These are phyloP conservation scores for Solea senegalensis DNA, from an alignment of 2,113 vertebrate species.

Conservation along the genomic window DNA sequence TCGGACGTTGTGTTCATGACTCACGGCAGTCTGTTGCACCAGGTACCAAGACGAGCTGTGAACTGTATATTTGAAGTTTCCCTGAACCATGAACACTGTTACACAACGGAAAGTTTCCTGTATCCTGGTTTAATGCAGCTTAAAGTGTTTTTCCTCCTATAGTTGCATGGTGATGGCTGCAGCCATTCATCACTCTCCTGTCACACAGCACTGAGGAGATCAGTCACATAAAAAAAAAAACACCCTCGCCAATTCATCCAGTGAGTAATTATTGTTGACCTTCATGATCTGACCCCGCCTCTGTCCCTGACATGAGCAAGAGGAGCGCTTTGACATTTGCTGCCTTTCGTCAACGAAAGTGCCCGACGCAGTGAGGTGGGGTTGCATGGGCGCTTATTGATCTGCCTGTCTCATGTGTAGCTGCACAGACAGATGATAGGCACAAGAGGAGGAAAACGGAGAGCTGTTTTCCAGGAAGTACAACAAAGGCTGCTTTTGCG, in stretches of 20 bases:
- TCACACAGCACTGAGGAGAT: no score
- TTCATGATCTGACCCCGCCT: constrained; percentile 55
- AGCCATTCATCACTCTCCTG: no score
- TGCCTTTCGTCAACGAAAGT: constrained; percentile 68
- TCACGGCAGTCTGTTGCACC: no score
- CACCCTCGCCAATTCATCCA: not conserved
- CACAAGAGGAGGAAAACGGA: constrained; percentile 34
- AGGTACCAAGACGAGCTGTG: no score
- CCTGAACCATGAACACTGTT: no score
- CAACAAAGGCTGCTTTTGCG: constrained; percentile 41
- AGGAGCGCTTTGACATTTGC: constrained; percentile 75
- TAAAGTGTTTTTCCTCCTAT: no score
- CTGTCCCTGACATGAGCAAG: constrained; percentile 61
- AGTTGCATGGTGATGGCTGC: constrained; percentile 4
- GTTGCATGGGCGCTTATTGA: constrained; percentile 66
- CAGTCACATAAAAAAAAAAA: not conserved
- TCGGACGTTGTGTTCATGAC: no score
- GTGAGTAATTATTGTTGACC: constrained; percentile 51
- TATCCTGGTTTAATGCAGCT: no score
- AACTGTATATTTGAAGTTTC: no score
- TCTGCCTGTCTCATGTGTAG: constrained; percentile 57
- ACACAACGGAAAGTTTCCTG: no score
- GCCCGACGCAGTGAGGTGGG: constrained; percentile 43
- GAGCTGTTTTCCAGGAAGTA: constrained; percentile 52
- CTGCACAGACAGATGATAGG: constrained; percentile 63